phyloP scores from a whole-genome alignment of 37 sponge, comb jelly and placozoan genomes.

The Mnemiopsis leidyi region DNA sequence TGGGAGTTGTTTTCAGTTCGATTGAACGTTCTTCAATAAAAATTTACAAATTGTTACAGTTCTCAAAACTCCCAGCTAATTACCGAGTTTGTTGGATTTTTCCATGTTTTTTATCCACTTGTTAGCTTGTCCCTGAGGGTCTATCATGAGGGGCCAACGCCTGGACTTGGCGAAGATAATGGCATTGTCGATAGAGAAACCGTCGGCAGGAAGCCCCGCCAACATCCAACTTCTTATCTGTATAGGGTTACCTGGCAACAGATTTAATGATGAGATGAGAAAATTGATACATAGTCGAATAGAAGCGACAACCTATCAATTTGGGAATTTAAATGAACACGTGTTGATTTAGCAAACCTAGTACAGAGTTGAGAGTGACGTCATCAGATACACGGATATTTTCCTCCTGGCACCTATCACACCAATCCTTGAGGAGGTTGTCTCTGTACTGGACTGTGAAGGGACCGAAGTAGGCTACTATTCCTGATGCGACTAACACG shows the following conservation, averaged over 20 bases:
- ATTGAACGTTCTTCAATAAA: no score
- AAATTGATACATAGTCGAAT: neutral
- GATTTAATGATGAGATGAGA: no score
- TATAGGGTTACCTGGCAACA: slow-evolving; percentile 53
- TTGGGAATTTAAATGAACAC: no score
- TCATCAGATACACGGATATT: neutral
- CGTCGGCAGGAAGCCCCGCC: slow-evolving; percentile 55
- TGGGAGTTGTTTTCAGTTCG: no score
- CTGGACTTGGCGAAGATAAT: slow-evolving; percentile 25
- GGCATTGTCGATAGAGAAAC: slow-evolving; percentile 66
- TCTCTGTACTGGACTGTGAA: slow-evolving; percentile 65
- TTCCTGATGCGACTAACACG: slow-evolving; percentile 42
- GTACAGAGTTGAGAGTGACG: slow-evolving; percentile 36
- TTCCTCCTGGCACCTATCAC: slow-evolving; percentile 25
- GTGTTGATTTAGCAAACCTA: no score
- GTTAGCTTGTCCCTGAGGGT: slow-evolving; percentile 65
- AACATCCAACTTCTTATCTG: slow-evolving; percentile 65
- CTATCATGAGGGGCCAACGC: slow-evolving; percentile 67
- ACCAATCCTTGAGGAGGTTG: slow-evolving; percentile 5
- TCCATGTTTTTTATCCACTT: slow-evolving; percentile 68
- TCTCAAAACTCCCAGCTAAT: no score
- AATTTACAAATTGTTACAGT: no score
- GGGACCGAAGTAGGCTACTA: slow-evolving; percentile 66
- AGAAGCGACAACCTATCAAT: neutral
- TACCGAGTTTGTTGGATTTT: slow-evolving; percentile 59